Percentiles rank a stretch among this genome's conserved stretches.
Conservation (phyloP, 2,888 invertebrate species). For the Drosophila algonquin region DNA sequence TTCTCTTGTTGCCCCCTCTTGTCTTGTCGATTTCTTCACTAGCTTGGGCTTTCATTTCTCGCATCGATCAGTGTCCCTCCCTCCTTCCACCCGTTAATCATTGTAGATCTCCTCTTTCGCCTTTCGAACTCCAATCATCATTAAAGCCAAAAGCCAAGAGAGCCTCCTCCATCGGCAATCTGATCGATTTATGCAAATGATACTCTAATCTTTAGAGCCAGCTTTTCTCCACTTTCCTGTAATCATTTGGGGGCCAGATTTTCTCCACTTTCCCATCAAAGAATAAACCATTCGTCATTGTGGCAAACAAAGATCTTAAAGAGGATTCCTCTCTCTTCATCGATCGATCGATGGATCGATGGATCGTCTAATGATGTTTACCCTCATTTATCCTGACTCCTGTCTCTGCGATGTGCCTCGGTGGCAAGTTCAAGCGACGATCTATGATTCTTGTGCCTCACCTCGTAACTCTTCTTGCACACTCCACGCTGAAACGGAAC, state of each 20-base stretch:
- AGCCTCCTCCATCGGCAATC: slow-evolving; percentile 25
- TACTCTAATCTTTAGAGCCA: slow-evolving; percentile 27
- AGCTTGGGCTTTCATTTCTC: neutral
- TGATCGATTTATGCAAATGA: slow-evolving; percentile 44
- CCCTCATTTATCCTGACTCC: slow-evolving; percentile 49
- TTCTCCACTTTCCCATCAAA: slow-evolving; percentile 2
- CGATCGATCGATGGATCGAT: neutral
- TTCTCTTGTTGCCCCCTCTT: neutral
- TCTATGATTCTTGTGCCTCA: slow-evolving; percentile 13
- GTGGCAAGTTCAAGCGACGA: slow-evolving; percentile 63
- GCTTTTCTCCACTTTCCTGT: slow-evolving; percentile 12
- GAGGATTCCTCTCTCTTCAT: slow-evolving; percentile 30
- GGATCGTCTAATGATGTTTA: slow-evolving; percentile 43
- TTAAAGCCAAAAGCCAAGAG: slow-evolving; percentile 15
- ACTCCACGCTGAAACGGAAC: neutral
- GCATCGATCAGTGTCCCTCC: neutral
- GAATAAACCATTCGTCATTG: slow-evolving; percentile 48
- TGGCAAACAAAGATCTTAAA: slow-evolving; percentile 41
- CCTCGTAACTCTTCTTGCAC: slow-evolving; percentile 25
- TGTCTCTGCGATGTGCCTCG: slow-evolving; percentile 35
- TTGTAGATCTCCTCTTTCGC: neutral
- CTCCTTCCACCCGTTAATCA: too few species aligned
- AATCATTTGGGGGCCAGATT: slow-evolving; percentile 12
- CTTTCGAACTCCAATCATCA: slow-evolving; percentile 12
- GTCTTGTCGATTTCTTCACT: neutral